phyloP scores from a whole-genome alignment of 2,113 vertebrate genomes.

The Stercorarius parasiticus region DNA sequence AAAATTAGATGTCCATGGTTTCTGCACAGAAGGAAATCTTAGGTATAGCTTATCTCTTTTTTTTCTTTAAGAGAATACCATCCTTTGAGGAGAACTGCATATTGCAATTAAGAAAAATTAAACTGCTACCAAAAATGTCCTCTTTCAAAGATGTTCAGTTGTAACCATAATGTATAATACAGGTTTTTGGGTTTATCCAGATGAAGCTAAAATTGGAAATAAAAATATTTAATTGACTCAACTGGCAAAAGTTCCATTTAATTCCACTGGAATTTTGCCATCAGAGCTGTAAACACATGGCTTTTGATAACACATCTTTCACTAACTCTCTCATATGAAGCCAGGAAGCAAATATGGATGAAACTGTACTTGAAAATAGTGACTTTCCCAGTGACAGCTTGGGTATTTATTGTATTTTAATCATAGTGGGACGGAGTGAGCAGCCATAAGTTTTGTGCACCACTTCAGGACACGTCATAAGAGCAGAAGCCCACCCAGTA shows the following conservation, averaged over 20 bases:
- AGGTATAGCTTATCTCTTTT: not conserved
- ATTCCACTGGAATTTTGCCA: not conserved
- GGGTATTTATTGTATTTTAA: not conserved
- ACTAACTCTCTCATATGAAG: not conserved
- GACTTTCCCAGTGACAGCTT: not conserved
- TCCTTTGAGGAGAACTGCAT: not conserved
- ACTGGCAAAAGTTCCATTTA: not conserved
- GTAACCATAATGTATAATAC: not conserved
- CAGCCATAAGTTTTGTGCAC: not conserved
- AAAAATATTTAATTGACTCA: not conserved
- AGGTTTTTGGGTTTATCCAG: not conserved
- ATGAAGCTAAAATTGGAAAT: not conserved
- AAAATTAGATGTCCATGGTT: not conserved
- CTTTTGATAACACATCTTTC: not conserved
- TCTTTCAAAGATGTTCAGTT: not conserved
- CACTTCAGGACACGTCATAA: not conserved
- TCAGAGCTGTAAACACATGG: not conserved
- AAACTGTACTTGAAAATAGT: not conserved
- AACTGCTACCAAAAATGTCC: not conserved
- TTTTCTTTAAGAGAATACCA: not conserved
- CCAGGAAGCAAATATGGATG: not conserved
- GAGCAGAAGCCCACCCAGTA: not conserved
- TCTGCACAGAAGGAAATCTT: not conserved
- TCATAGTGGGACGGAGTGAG: not conserved
- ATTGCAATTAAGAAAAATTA: not conserved